A percentile compares a stretch with the other conserved stretches of the same genome.
phyloP scores from a whole-genome alignment of 2,797 vertebrate species.

The Meriones psammophilus region DNA sequence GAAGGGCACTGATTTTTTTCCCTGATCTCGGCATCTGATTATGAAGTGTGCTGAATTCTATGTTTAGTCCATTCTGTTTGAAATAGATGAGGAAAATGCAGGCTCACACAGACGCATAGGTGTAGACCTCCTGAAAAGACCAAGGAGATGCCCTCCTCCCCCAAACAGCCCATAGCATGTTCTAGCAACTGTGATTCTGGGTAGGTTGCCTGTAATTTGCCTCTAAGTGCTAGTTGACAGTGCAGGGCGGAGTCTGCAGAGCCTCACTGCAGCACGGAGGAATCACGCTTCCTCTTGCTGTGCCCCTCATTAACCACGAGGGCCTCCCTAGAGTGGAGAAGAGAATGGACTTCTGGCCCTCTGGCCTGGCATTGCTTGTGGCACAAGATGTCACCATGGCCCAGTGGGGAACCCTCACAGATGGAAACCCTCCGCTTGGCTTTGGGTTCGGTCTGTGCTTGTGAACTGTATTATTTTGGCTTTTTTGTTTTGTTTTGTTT shows the following conservation, averaged over 20 bases:
- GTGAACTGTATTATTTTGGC: neutral
- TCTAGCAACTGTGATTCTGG: neutral
- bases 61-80: neutral
- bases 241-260: neutral
- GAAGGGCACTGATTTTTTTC: neutral
- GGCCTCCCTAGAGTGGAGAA: neutral
- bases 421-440: fast-evolving
- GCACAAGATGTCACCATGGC: fast-evolving
- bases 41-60: neutral
- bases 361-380: neutral
- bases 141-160: neutral
- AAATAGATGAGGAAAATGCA: neutral
- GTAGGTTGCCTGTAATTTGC: neutral
- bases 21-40: neutral
- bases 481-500: neutral
- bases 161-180: neutral
- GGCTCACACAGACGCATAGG: neutral
- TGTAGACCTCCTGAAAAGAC: neutral
- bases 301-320: neutral
- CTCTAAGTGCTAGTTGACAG: neutral
- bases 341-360: no score
- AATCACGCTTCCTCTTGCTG: neutral
- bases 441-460: neutral
- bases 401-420: neutral
- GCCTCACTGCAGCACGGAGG: neutral